Conservation (phyloP, 2,797 vertebrate genomes). For the Triplophysa bombifrons region DNA sequence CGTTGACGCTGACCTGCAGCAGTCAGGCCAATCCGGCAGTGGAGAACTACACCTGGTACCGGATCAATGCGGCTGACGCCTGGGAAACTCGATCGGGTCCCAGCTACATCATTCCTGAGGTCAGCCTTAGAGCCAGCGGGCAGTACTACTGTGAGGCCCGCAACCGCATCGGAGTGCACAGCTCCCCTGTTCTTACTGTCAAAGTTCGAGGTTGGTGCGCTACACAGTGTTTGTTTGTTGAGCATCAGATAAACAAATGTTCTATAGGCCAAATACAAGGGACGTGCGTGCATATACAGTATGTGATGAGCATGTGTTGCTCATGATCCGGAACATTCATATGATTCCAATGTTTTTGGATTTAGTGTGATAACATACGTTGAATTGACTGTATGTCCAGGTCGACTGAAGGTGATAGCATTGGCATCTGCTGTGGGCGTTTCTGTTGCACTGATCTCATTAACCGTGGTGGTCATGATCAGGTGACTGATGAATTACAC, state of each 20-base stretch:
- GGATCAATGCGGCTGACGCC: conserved; percentile 62
- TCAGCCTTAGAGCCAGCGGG: conserved; percentile 74
- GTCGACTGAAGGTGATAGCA: conserved; percentile 80
- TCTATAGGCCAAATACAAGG: too few species aligned
- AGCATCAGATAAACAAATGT: background rate
- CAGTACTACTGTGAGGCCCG: conserved; percentile 81
- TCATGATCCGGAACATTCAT: too few species aligned
- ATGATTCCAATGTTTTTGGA: too few species aligned
- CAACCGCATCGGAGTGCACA: conserved; percentile 77
- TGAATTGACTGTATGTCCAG: conserved; percentile 58
- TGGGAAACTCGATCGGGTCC: conserved; percentile 75
- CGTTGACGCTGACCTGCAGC: conserved; percentile 80
- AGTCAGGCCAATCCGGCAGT: conserved; percentile 79
- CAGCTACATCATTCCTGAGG: conserved; percentile 77
- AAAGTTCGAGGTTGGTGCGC: conserved; percentile 74
- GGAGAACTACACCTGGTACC: conserved; percentile 83
- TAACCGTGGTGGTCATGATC: conserved; percentile 81
- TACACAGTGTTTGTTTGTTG: background rate
- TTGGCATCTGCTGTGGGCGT: conserved; percentile 79
- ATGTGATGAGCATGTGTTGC: too few species aligned
- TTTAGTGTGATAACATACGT: background rate
- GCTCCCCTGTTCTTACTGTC: conserved; percentile 78
- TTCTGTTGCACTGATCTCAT: conserved; percentile 77
- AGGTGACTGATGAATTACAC: conserved; percentile 60
- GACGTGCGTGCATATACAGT: too few species aligned